phyloP scores from a whole-genome alignment of 2,888 invertebrate genomes.

The Thalpophila matura region DNA sequence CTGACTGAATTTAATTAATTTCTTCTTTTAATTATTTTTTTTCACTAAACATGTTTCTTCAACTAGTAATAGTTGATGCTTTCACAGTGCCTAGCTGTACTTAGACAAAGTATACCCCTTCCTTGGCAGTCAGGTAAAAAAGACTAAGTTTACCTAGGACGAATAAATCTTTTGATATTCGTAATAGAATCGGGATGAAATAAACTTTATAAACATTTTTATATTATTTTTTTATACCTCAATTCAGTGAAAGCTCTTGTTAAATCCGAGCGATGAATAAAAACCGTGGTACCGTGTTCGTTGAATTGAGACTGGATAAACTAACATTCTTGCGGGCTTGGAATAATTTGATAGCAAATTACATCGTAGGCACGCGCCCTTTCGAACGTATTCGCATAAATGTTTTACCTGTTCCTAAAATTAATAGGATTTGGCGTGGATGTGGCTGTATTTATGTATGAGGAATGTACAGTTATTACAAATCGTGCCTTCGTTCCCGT shows the following conservation, averaged over 20 bases:
- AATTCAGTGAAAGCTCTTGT: constrained; percentile 36
- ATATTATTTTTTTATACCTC: constrained; percentile 25
- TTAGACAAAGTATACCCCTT: no score
- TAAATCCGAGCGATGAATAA: constrained; percentile 31
- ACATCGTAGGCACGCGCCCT: neutral
- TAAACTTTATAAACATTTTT: constrained; percentile 24
- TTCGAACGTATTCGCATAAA: constrained; percentile 10
- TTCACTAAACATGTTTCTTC: no score
- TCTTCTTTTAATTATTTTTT: no score
- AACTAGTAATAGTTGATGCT: no score
- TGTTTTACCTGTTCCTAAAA: constrained; percentile 32
- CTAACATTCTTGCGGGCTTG: constrained; percentile 15
- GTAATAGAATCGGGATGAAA: constrained; percentile 17
- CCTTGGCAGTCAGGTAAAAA: no score
- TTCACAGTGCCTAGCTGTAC: no score
- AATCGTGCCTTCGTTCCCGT: constrained; percentile 30
- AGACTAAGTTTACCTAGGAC: neutral
- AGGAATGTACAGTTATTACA: constrained; percentile 39
- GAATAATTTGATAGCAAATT: constrained; percentile 27
- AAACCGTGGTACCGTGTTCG: constrained; percentile 16
- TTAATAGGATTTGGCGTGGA: constrained; percentile 23
- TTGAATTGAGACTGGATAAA: constrained; percentile 23
- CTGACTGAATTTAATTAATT: neutral
- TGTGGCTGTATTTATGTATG: constrained; percentile 11
- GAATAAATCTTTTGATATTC: constrained; percentile 27